Evolutionary conservation across 2,888 invertebrate species (phyloP).

Genomic region (Drosophila merina): DNA sequence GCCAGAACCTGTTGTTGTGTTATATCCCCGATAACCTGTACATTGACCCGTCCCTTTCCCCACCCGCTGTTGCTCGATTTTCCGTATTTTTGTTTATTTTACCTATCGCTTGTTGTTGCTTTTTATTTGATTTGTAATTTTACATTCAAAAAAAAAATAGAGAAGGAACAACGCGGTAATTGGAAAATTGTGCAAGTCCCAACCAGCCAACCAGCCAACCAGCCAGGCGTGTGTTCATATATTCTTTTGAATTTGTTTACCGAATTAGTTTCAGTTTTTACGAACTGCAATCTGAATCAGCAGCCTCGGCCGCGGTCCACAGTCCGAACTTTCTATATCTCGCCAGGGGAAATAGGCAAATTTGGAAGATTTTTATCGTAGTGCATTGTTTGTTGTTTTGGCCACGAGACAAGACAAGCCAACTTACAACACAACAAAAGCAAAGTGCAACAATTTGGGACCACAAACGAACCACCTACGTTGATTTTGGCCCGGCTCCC

Average conservation of each 20-base stretch:
- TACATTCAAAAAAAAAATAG: slow-evolving; percentile 30
- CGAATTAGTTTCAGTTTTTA: slow-evolving; percentile 27
- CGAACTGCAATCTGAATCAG: slow-evolving; percentile 42
- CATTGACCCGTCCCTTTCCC: slow-evolving; percentile 20
- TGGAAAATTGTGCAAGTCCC: slow-evolving; percentile 64
- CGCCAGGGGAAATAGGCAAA: slow-evolving; percentile 59
- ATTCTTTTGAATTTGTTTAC: slow-evolving; percentile 51
- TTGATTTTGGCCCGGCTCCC: slow-evolving; percentile 31
- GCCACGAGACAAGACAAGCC: slow-evolving; percentile 56
- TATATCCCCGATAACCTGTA: slow-evolving; percentile 15
- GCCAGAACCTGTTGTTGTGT: slow-evolving; percentile 31
- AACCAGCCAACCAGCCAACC: background rate
- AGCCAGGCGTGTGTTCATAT: background rate
- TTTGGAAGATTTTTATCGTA: slow-evolving; percentile 65
- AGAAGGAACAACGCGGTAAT: slow-evolving; percentile 1
- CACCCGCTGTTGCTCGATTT: slow-evolving; percentile 9
- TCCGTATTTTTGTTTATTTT: slow-evolving; percentile 60
- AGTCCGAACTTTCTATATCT: slow-evolving; percentile 64
- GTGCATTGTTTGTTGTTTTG: slow-evolving; percentile 42
- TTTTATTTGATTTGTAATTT: slow-evolving; percentile 70
- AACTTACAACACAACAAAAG: slow-evolving; percentile 52
- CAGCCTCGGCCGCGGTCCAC: background rate
- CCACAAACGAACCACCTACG: slow-evolving; percentile 67
- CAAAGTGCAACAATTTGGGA: slow-evolving; percentile 72
- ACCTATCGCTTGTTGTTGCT: slow-evolving; percentile 65